phyloP scores from a whole-genome alignment of 2,888 invertebrate genomes.

The Platycheirus albimanus region DNA sequence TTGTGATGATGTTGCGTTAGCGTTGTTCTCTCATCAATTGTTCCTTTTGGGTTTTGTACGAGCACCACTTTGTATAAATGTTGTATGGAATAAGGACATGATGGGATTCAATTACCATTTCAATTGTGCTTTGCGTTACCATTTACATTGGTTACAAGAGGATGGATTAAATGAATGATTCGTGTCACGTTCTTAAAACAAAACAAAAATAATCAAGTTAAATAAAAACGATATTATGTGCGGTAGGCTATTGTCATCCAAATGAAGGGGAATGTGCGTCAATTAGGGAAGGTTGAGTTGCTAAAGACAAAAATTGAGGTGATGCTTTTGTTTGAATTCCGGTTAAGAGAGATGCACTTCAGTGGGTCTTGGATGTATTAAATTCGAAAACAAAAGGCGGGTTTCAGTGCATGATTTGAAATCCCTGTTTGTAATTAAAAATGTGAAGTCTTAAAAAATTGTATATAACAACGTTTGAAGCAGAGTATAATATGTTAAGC shows the following conservation, averaged over 20 bases:
- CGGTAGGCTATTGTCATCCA: constrained; percentile 55
- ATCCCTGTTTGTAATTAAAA: too few species aligned
- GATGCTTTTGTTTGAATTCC: constrained; percentile 41
- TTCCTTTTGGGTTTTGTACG: constrained; percentile 17
- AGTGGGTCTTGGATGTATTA: background rate
- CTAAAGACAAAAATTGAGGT: constrained; percentile 41
- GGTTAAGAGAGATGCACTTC: constrained; percentile 39
- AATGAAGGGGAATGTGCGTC: constrained; percentile 67
- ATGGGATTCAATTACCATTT: constrained; percentile 62
- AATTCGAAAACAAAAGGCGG: too few species aligned
- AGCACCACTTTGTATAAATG: constrained; percentile 6
- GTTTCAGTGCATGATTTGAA: too few species aligned
- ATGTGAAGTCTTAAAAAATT: too few species aligned
- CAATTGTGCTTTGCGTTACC: constrained; percentile 66
- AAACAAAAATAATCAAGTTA: background rate
- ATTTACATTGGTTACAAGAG: constrained; percentile 68
- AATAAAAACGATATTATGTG: constrained; percentile 23
- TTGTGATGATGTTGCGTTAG: constrained; percentile 27
- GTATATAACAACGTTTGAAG: too few species aligned
- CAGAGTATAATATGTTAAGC: too few species aligned
- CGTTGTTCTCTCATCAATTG: constrained; percentile 31
- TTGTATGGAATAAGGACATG: constrained; percentile 49
- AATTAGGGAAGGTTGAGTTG: constrained; percentile 67
- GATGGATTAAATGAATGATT: constrained; percentile 50
- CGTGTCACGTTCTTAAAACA: constrained; percentile 58